Percentiles rank a stretch among this genome's conserved stretches.
phyloP scores from a whole-genome alignment of 2,113 vertebrate genomes.

The Ailuropoda melanoleuca region DNA sequence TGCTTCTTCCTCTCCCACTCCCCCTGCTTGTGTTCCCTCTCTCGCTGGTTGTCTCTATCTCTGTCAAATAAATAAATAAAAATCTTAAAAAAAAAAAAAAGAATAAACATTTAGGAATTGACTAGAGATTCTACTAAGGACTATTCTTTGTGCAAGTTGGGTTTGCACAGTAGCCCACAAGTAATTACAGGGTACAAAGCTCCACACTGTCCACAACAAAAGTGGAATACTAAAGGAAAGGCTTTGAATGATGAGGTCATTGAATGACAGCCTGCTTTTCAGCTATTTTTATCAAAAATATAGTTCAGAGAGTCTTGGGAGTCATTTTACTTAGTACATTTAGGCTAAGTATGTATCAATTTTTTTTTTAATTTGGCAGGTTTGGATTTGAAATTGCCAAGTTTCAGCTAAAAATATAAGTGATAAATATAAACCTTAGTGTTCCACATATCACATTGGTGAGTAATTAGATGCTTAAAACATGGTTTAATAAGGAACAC shows the following conservation, averaged over 20 bases:
- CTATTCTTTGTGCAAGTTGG: neutral
- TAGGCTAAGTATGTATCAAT: conserved; percentile 1
- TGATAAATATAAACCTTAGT: conserved; percentile 50
- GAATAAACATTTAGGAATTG: neutral
- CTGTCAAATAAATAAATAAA: no score
- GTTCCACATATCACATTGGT: neutral
- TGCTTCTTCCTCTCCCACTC: no score
- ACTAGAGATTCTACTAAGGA: neutral
- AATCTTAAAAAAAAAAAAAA: no score
- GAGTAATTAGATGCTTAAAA: conserved; percentile 39
- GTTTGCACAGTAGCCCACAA: neutral
- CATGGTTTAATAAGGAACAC: conserved; percentile 30
- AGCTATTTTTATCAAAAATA: conserved; percentile 6
- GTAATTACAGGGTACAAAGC: neutral
- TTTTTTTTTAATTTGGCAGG: conserved; percentile 28
- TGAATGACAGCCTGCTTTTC: conserved; percentile 5
- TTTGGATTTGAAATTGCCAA: conserved; percentile 42
- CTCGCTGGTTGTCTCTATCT: no score
- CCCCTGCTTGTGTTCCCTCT: no score
- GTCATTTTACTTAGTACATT: conserved; percentile 25
- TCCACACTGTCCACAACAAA: neutral
- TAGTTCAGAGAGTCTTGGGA: neutral
- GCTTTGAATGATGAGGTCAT: neutral
- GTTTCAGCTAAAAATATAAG: conserved; percentile 54
- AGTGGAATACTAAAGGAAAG: neutral